phyloP scores from a whole-genome alignment of 2,888 invertebrate genomes.

The Phyllotreta cruciferae region DNA sequence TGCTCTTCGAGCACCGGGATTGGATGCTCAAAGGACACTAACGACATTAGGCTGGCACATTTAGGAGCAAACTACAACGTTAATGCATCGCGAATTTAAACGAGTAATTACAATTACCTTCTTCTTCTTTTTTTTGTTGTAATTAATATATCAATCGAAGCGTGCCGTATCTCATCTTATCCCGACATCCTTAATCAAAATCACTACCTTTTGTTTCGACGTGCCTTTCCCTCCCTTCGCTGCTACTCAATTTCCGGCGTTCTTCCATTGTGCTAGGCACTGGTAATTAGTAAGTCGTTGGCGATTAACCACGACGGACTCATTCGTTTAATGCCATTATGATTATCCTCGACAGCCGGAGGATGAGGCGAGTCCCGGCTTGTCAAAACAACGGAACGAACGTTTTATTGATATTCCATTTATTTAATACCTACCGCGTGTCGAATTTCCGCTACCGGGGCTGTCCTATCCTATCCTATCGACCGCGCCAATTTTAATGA shows the following conservation, averaged over 20 bases:
- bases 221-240: not conserved
- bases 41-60: constrained; percentile 57
- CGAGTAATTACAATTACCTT: too few species aligned
- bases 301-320: constrained; percentile 61
- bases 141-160: constrained; percentile 13
- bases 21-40: constrained; percentile 41
- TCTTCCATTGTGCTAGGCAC: constrained; percentile 53
- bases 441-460: not conserved
- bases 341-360: constrained; percentile 59
- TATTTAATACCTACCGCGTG: not conserved
- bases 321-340: constrained; percentile 61
- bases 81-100: constrained; percentile 54
- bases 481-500: constrained; percentile 6
- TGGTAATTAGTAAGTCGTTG: constrained; percentile 60
- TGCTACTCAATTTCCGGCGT: constrained; percentile 40
- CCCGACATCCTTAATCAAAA: constrained; percentile 23
- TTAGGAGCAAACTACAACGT: constrained; percentile 57
- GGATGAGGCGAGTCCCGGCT: constrained; percentile 1
- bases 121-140: too few species aligned
- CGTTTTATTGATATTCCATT: not conserved
- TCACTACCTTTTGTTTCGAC: constrained; percentile 31
- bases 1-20: constrained; percentile 49
- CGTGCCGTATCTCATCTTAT: constrained; percentile 6
- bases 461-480: not conserved
- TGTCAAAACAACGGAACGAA: constrained; percentile 13